Conservation (phyloP, 2,888 invertebrate genomes). For the Lasioglossum malachurum region DNA sequence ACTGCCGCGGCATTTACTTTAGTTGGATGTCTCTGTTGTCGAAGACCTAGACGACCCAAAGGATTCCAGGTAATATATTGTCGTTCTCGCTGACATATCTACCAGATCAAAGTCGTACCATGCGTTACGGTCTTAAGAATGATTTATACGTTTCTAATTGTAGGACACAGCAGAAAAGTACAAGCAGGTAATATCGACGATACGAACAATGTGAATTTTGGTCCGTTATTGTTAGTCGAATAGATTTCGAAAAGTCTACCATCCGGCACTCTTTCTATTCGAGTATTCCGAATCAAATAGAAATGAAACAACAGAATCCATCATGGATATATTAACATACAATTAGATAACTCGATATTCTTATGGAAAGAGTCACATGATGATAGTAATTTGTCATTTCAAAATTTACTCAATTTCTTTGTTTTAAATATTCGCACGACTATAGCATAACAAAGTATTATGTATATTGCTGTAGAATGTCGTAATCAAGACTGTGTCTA, state of each 20-base stretch:
- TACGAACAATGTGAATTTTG: slow-evolving; percentile 36
- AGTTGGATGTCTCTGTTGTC: slow-evolving; percentile 82
- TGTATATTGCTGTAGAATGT: not conserved
- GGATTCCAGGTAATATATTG: slow-evolving; percentile 80
- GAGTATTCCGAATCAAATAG: not conserved
- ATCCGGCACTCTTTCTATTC: not conserved
- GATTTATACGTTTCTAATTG: slow-evolving; percentile 75
- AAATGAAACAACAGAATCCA: not conserved
- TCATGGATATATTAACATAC: not conserved
- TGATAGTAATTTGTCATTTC: slow-evolving; percentile 4
- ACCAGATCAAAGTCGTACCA: slow-evolving; percentile 34
- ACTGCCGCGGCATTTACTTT: slow-evolving; percentile 79
- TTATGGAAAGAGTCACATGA: slow-evolving; percentile 19
- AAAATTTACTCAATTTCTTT: not conserved
- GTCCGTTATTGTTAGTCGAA: not conserved
- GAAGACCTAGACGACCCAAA: slow-evolving; percentile 79
- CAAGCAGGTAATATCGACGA: slow-evolving; percentile 77
- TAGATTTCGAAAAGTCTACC: not conserved
- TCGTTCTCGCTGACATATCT: not conserved
- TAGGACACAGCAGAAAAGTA: slow-evolving; percentile 80
- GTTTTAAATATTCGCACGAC: slow-evolving; percentile 37
- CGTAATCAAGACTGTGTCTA: not conserved
- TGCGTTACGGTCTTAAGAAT: slow-evolving; percentile 58
- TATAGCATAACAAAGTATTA: slow-evolving; percentile 16
- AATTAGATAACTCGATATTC: slow-evolving; percentile 3